Evolutionary conservation across 2,113 vertebrate genomes (phyloP).

Genomic region (Anseranas semipalmata): DNA sequence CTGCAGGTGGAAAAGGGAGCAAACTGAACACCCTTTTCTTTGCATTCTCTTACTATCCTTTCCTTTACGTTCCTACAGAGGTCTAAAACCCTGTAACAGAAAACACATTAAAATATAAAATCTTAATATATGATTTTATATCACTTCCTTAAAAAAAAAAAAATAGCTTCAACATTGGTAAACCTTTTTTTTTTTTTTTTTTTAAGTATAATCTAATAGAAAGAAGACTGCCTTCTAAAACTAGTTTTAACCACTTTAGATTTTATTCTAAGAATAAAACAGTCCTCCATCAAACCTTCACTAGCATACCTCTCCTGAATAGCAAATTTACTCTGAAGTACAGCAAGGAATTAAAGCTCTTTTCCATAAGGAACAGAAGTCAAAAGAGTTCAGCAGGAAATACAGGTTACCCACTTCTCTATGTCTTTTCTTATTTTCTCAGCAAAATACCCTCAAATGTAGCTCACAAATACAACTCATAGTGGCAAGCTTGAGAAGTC

Average conservation of each 20-base stretch:
- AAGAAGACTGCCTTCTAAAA: not conserved
- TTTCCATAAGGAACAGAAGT: not conserved
- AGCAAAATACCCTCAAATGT: not conserved
- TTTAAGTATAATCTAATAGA: not conserved
- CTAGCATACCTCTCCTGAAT: not conserved
- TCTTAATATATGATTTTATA: not conserved
- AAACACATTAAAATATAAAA: not conserved
- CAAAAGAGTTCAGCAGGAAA: not conserved
- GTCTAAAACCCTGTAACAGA: slow-evolving; percentile 89
- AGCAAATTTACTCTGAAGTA: not conserved
- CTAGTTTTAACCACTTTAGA: not conserved
- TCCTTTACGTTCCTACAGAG: slow-evolving; percentile 97
- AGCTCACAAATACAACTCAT: not conserved
- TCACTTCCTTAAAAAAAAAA: not conserved
- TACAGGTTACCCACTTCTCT: not conserved
- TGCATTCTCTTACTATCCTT: slow-evolving; percentile 91
- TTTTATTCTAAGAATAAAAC: not conserved
- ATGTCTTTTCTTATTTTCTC: not conserved
- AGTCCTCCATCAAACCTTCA: not conserved
- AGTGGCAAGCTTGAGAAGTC: not conserved
- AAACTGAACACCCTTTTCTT: slow-evolving; percentile 96
- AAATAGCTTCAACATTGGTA: not conserved
- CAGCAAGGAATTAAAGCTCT: not conserved
- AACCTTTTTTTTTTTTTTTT: not conserved
- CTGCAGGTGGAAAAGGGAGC: slow-evolving; percentile 92